phyloP scores from a whole-genome alignment of 2,113 vertebrate species.

The Romanogobio albipinnatus region DNA sequence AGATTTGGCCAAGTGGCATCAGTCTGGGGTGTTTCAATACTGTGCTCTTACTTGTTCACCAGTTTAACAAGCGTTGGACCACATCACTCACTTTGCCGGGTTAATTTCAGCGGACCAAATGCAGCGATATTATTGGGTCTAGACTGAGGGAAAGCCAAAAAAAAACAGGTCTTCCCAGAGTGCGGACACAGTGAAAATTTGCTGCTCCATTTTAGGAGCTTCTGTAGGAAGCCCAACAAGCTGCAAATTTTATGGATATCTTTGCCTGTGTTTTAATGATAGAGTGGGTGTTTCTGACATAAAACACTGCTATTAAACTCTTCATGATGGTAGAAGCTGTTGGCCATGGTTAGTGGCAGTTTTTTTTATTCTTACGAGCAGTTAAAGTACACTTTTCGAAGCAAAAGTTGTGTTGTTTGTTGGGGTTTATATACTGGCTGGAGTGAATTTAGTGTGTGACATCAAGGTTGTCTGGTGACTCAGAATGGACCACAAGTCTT shows the following conservation, averaged over 20 bases:
- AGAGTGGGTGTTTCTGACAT: slow-evolving; percentile 50
- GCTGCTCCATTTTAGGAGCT: slow-evolving; percentile 26
- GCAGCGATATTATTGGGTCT: slow-evolving; percentile 10
- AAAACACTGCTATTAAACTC: slow-evolving; percentile 49
- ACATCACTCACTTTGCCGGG: slow-evolving; percentile 34
- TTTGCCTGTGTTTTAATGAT: slow-evolving; percentile 50
- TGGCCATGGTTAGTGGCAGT: slow-evolving; percentile 26
- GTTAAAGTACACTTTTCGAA: slow-evolving; percentile 22
- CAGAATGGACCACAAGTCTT: slow-evolving; percentile 43
- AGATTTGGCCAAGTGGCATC: slow-evolving; percentile 21
- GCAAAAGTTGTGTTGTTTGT: slow-evolving; percentile 29
- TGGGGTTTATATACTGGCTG: slow-evolving; percentile 27
- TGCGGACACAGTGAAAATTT: neutral
- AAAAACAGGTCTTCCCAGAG: neutral
- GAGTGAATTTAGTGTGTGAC: slow-evolving; percentile 29
- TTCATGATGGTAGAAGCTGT: slow-evolving; percentile 37
- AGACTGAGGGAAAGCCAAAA: slow-evolving; percentile 22
- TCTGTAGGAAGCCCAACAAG: slow-evolving; percentile 48
- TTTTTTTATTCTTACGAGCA: slow-evolving; percentile 17
- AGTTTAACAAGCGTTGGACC: slow-evolving; percentile 45
- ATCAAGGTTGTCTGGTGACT: slow-evolving; percentile 47
- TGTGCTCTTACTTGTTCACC: slow-evolving; percentile 10
- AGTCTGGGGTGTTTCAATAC: slow-evolving; percentile 15
- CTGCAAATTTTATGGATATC: slow-evolving; percentile 55
- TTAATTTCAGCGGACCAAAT: slow-evolving; percentile 37